These are phyloP conservation scores for Drosophila rubida DNA, from an alignment of 2,888 invertebrate species.

Conservation along the genomic window DNA sequence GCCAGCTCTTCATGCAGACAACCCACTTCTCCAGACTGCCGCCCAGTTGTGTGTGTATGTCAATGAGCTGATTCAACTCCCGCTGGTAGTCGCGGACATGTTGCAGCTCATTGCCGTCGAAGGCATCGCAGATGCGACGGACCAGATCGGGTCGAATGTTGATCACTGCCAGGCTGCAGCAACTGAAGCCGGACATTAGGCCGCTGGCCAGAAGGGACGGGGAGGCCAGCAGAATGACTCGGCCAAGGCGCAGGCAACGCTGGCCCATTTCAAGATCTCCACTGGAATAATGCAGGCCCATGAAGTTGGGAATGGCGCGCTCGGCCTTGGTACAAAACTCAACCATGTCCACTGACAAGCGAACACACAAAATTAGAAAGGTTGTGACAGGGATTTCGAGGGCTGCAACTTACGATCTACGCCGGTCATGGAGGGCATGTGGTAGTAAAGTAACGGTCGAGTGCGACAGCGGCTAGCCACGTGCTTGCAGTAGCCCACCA, in stretches of 20 bases:
- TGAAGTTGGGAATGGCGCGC: slow-evolving; percentile 89
- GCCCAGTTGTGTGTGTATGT: slow-evolving; percentile 35
- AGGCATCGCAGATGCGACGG: slow-evolving; percentile 86
- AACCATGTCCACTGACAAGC: slow-evolving; percentile 89
- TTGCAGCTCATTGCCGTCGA: slow-evolving; percentile 76
- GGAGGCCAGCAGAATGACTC: slow-evolving; percentile 88
- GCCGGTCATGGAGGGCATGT: slow-evolving; percentile 90
- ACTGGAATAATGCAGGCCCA: slow-evolving; percentile 93
- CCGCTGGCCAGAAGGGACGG: slow-evolving; percentile 89
- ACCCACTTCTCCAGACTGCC: slow-evolving; percentile 38
- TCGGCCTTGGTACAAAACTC: slow-evolving; percentile 88
- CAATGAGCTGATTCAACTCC: slow-evolving; percentile 51
- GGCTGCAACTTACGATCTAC: slow-evolving; percentile 88
- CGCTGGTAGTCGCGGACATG: slow-evolving; percentile 38
- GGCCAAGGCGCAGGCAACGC: slow-evolving; percentile 86
- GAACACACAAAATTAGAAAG: too few relatives aligned
- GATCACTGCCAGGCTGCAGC: slow-evolving; percentile 89
- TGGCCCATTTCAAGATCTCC: slow-evolving; percentile 89
- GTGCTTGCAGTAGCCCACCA: slow-evolving; percentile 88
- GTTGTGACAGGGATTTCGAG: too few relatives aligned
- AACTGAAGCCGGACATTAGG: slow-evolving; percentile 89
- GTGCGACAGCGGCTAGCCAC: slow-evolving; percentile 90
- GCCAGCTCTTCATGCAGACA: slow-evolving; percentile 50
- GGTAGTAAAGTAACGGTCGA: slow-evolving; percentile 93
- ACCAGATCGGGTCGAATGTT: slow-evolving; percentile 88